phyloP scores from a whole-genome alignment of 2,888 invertebrate species.

The Pollenia griseotomentosa region DNA sequence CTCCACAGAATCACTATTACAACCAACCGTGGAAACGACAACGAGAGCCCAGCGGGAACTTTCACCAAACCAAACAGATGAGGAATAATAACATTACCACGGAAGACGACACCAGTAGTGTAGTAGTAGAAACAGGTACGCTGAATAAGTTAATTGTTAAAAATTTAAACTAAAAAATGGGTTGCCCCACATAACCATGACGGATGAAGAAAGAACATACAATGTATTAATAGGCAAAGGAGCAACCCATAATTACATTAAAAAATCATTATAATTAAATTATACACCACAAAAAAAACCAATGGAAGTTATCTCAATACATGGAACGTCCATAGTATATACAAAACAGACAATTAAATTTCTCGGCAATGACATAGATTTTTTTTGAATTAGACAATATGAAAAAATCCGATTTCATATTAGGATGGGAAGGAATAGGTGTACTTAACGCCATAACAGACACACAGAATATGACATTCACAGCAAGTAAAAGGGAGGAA shows the following conservation, averaged over 20 bases:
- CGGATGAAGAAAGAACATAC: no score
- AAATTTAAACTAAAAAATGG: constrained; percentile 45
- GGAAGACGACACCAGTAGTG: constrained; percentile 1
- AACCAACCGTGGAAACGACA: constrained; percentile 6
- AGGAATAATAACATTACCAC: constrained; percentile 22
- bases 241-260: constrained; percentile 33
- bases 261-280: constrained; percentile 6
- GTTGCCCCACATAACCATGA: constrained; percentile 36
- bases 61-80: constrained; percentile 3
- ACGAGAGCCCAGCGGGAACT: no score
- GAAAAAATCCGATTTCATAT: constrained; percentile 12
- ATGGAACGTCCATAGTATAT: no score
- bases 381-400: constrained; percentile 39
- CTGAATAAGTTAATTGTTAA: constrained; percentile 39
- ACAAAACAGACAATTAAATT: no score
- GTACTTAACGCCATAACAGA: constrained; percentile 2
- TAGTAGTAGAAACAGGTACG: constrained; percentile 23
- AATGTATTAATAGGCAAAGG: constrained; percentile 48
- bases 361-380: constrained; percentile 7
- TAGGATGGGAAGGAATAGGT: constrained; percentile 22
- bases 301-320: constrained; percentile 30
- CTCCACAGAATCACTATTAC: no score
- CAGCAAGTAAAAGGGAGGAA: not conserved
- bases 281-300: constrained; percentile 7
- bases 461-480: constrained; percentile 3